Conservation (phyloP, 1,140 invertebrate genomes). For the Neuroterus valhalla region DNA sequence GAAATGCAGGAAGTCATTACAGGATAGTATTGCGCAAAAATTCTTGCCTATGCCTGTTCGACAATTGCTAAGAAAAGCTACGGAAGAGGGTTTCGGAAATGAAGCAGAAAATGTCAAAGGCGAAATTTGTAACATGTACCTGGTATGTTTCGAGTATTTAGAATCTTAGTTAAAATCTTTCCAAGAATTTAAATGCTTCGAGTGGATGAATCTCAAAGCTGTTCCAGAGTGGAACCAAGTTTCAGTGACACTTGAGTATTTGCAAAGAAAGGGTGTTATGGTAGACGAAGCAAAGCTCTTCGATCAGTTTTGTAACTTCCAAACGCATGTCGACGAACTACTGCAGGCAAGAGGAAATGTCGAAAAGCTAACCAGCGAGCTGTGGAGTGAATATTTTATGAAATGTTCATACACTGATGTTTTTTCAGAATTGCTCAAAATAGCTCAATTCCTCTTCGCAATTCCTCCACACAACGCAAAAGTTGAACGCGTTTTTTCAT, state of each 20-base stretch:
- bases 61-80: not conserved
- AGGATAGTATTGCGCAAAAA: not conserved
- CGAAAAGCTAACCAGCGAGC: not conserved
- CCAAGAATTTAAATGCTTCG: not conserved
- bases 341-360: not conserved
- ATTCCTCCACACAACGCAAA: not conserved
- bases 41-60: not conserved
- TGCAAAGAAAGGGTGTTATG: not conserved
- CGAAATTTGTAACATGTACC: not conserved
- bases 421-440: not conserved
- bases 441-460: not conserved
- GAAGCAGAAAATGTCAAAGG: not conserved
- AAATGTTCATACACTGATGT: not conserved
- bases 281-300: slow-evolving; percentile 1
- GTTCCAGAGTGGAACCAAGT: not conserved
- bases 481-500: too few relatives aligned
- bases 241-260: not conserved
- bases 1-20: too few relatives aligned
- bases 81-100: not conserved
- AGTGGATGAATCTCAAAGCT: not conserved
- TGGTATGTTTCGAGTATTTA: not conserved
- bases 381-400: not conserved
- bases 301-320: not conserved
- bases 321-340: not conserved
- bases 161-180: not conserved